A percentile compares a stretch with the other conserved stretches of the same genome.
phyloP scores from a whole-genome alignment of 1,140 invertebrate species.

The Holcopasites calliopsidis region DNA sequence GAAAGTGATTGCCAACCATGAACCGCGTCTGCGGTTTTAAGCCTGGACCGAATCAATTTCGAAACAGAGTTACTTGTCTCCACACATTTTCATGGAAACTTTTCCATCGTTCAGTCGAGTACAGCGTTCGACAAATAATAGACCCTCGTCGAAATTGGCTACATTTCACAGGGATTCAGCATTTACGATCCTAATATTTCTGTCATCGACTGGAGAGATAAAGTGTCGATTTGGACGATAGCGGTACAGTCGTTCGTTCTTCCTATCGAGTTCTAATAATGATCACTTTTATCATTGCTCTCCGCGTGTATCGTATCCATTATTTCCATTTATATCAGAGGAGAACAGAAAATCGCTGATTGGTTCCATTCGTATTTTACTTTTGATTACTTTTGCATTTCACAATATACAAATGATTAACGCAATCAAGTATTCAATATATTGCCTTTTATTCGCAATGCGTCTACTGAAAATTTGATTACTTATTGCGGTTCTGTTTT shows the following conservation, averaged over 20 bases:
- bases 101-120: background rate
- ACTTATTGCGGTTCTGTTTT: too few relatives aligned
- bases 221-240: background rate
- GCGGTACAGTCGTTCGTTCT: background rate
- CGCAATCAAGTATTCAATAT: too few relatives aligned
- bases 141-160: background rate
- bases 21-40: background rate
- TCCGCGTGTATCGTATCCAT: background rate
- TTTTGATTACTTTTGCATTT: too few relatives aligned
- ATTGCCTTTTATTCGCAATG: too few relatives aligned
- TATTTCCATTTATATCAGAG: background rate
- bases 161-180: background rate
- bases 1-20: background rate
- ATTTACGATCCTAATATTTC: conserved; percentile 11
- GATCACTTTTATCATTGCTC: background rate
- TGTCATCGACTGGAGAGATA: background rate
- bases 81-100: background rate
- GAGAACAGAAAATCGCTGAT: too few relatives aligned
- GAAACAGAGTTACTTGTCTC: background rate
- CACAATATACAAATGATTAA: too few relatives aligned
- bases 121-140: background rate
- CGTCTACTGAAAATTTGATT: too few relatives aligned
- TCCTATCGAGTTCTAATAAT: background rate
- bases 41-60: background rate
- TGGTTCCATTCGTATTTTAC: too few relatives aligned